A percentile compares a stretch with the other conserved stretches of the same genome.
Evolutionary conservation across 2,888 invertebrate species (phyloP).

Genomic region (Diadegma fenestrale): DNA sequence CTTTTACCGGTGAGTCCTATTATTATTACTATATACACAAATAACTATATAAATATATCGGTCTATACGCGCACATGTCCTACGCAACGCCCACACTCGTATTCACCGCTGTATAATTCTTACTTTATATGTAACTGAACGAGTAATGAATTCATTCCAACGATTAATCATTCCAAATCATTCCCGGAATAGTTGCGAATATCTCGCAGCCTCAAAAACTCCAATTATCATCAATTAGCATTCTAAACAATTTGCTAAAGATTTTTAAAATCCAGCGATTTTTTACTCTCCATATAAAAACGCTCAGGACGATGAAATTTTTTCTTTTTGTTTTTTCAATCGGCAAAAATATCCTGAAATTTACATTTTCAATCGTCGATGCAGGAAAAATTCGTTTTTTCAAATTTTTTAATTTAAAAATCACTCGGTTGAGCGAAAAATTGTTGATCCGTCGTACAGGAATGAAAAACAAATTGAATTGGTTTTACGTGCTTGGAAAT

Average conservation of each 20-base stretch:
- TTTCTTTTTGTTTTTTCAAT: too few species aligned
- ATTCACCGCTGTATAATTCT: background rate
- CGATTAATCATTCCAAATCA: slow-evolving; percentile 16
- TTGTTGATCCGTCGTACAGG: background rate
- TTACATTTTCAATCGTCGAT: too few species aligned
- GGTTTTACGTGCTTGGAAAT: background rate
- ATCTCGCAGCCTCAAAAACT: background rate
- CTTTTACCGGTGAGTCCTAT: slow-evolving; percentile 89
- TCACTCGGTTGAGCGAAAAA: background rate
- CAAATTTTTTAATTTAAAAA: background rate
- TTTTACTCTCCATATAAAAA: background rate
- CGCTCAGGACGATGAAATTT: too few species aligned
- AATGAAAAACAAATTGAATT: background rate
- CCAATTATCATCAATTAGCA: background rate
- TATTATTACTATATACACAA: background rate
- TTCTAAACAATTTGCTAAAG: background rate
- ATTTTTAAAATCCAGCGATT: background rate
- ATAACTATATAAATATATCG: background rate
- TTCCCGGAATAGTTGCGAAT: background rate
- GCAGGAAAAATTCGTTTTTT: too few species aligned
- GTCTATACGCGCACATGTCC: background rate
- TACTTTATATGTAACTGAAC: slow-evolving; percentile 27
- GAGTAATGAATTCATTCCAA: slow-evolving; percentile 14
- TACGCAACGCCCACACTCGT: slow-evolving; percentile 6
- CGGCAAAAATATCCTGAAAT: too few species aligned